Evolutionary conservation across 2,888 invertebrate genomes (phyloP), one percentile per base, ranked within the genome.

Genomic region (Drosophila anomalata): DNA sequence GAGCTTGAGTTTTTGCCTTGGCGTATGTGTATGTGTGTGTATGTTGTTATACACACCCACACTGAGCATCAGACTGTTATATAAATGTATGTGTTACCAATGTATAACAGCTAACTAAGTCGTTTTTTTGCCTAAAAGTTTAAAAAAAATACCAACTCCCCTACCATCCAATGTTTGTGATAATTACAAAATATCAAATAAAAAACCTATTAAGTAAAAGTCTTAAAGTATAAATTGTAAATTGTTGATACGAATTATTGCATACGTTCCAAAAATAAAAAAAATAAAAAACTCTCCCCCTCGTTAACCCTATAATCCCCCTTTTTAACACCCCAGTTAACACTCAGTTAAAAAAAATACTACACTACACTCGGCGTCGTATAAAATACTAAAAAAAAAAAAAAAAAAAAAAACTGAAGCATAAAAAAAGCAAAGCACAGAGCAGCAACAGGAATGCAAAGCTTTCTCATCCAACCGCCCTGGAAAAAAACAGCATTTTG

Each of bases 41-140:
- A 72, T 75, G 17, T 62, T 57, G 58, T 61, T 11, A 59, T 71
- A 74, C 61, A 62, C 39, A 29, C 61, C 48, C 61, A 31, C 36
- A 39, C 39, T 11, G 33, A 67, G 65, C 67, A 62, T 54, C 24
- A 65, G 67, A 31, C 29, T 67, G 67, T 31, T 62, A 60, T 61
- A 75, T 61, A 48, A 31, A 33, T 63, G 22, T 44, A 44, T 44
- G 20, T 44, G 20, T 20, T 22, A 44, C 22, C 22, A 46, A 41
- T 46, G 66, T 66, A 66, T 54, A 76, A 66, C 70, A 76, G 50
- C 48, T 63, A 31, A 51, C 39, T 52, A 55, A 59, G 56, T 39
- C 56, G 52, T 59, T 42, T 9, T 33, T 42, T 42, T 76, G 50
- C 55, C 61, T 65, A 54, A 67, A 61, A 11, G 20, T 73, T 61